Evolutionary conservation across 2,888 invertebrate genomes (phyloP).

Genomic region (Phragmatobia fuliginosa): DNA sequence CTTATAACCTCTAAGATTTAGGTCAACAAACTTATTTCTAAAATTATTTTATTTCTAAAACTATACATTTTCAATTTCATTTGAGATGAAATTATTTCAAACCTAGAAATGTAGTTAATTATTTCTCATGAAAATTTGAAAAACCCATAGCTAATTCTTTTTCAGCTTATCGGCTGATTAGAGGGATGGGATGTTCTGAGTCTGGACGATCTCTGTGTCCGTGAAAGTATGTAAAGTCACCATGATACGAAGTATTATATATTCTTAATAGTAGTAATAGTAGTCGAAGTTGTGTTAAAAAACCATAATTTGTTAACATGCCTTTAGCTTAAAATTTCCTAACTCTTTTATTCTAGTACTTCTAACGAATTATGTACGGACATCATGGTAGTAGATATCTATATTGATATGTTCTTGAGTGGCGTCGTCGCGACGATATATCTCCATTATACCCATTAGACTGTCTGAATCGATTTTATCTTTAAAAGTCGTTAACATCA

Average conservation of each 20-base stretch:
- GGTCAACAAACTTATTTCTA: neutral
- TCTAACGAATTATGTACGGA: neutral
- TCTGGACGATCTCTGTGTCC: neutral
- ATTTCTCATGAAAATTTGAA: neutral
- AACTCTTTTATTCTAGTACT: neutral
- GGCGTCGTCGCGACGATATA: conserved; percentile 7
- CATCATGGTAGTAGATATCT: neutral
- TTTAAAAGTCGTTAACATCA: conserved; percentile 1
- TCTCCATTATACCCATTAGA: conserved; percentile 23
- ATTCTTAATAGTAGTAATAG: no score
- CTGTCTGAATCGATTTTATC: conserved; percentile 31
- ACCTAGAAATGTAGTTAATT: neutral
- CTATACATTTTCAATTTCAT: neutral
- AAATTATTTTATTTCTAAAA: neutral
- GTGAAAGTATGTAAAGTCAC: no score
- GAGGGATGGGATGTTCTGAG: no score
- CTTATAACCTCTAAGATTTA: conserved; percentile 18
- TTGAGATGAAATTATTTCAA: neutral
- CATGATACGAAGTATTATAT: no score
- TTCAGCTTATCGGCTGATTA: neutral
- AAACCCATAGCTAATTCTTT: neutral
- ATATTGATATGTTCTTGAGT: neutral
- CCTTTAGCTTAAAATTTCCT: no score
- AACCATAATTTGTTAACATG: no score
- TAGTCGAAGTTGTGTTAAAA: no score